These are phyloP conservation scores for Desmodus rotundus DNA, from an alignment of 2,113 vertebrate species.

Conservation along the genomic window DNA sequence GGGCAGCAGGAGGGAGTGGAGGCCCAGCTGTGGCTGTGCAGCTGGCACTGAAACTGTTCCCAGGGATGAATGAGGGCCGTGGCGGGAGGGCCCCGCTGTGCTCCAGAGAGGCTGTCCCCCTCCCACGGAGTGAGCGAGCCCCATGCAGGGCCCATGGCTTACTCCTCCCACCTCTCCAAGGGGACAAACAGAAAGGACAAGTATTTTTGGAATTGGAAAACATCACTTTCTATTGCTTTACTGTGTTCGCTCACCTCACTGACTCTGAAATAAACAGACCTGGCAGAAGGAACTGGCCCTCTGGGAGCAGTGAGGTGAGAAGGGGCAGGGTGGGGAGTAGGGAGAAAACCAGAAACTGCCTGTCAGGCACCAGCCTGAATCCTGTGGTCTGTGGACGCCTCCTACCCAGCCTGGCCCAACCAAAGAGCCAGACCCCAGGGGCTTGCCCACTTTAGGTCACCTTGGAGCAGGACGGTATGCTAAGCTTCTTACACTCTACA, in stretches of 20 bases:
- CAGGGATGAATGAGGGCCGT: neutral
- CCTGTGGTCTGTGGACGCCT: neutral
- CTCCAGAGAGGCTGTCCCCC: neutral
- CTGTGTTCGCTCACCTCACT: neutral
- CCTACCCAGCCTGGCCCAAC: no score
- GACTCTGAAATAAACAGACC: neutral
- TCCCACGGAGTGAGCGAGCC: neutral
- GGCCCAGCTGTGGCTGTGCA: neutral
- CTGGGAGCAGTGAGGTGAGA: rapidly evolving
- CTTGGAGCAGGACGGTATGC: neutral
- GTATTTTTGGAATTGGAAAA: neutral
- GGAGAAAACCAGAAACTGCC: neutral
- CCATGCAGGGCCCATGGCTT: neutral
- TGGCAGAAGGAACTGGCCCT: neutral
- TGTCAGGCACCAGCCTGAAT: neutral
- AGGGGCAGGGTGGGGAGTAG: rapidly evolving
- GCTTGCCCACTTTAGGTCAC: neutral
- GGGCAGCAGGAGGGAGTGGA: neutral
- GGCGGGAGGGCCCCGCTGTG: rapidly evolving
- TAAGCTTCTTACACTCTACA: neutral
- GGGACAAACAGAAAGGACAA: neutral
- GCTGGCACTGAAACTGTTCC: neutral
- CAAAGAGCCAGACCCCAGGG: neutral
- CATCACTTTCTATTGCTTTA: neutral
- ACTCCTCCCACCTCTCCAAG: neutral